phyloP scores from a whole-genome alignment of 2,113 vertebrate species.

The Chaetorhynchus papuensis region DNA sequence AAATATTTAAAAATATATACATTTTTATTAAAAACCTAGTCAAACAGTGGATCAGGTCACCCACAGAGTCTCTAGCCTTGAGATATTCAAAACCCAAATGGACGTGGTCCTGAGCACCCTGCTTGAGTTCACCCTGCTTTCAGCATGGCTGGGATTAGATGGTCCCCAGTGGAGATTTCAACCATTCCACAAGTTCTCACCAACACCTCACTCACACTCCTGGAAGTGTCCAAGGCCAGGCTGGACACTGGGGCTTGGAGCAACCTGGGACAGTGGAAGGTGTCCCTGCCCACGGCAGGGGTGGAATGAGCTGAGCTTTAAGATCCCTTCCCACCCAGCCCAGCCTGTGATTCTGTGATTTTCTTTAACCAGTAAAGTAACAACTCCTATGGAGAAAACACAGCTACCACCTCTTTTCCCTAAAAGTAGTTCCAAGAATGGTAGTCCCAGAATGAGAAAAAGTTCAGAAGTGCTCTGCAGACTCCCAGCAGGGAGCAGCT shows the following conservation, averaged over 20 bases:
- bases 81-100: not conserved
- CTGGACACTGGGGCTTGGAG: not conserved
- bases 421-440: not conserved
- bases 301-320: not conserved
- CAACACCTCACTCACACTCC: not conserved
- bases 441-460: not conserved
- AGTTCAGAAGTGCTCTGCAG: not conserved
- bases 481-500: not conserved
- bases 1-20: not conserved
- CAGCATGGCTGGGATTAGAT: not conserved
- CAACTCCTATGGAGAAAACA: not conserved
- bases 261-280: not conserved
- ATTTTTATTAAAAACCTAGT: not conserved
- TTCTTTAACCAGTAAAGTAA: not conserved
- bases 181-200: not conserved
- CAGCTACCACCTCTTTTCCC: not conserved
- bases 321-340: not conserved
- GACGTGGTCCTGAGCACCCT: not conserved
- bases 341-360: not conserved
- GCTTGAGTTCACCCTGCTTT: not conserved
- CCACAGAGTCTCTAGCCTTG: not conserved
- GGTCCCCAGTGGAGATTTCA: not conserved
- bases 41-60: not conserved
- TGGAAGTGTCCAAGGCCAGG: not conserved
- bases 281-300: not conserved